Base-by-base conservation (phyloP, 2,113 vertebrate species). In the Shinisaurus crocodilurus region DNA sequence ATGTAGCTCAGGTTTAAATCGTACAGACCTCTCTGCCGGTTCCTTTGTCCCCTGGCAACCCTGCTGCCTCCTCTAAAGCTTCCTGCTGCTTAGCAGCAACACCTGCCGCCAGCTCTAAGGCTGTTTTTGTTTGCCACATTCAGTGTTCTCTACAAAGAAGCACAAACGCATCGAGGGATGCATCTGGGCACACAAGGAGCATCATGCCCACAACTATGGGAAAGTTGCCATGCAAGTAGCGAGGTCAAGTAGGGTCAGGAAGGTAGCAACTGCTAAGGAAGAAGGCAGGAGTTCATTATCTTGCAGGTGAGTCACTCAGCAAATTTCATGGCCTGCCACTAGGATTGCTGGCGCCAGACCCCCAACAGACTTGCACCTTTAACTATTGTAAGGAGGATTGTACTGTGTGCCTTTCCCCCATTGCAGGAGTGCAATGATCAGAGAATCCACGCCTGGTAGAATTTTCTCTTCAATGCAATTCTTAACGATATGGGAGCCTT, bases 181-280 rank as follows among this genome's bases (percentile, higher is more conserved):
- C 83, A 86, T 90, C 72, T 48, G 37, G 40, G 57, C 20, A 63
- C 63, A 89, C 54, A 84, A 65, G 60, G 7, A 76, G 32, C 72
- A 85, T 54, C 34, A 27, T 40, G 75, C 57, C 75, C 70, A 45
- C 74, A 69, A 9, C 43, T 79, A 69, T 15, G 7, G 88, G 18
- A 80, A 94, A 91, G 77, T 67, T 15, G 1, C 20, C 69, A 91
- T 87, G n/a, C n/a, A 86, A 32, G 45, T 57, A 32, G 54, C 63
- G 34, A 10, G 32, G 76, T 0, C 3, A 0, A 0, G 0, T 6
- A 1, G 45, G 79, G 85, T 67, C 0, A 0, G 29, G 43, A 79
- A 57, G 63, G 81, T 5, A 88, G 60, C 20, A 70, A 37, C 7
- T 27, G 37, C 54, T 75, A 75, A 89, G 81, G 54, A n/a, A 88